Base-by-base conservation (phyloP, 1,140 invertebrate species). In the Neodiprion pinetum region DNA sequence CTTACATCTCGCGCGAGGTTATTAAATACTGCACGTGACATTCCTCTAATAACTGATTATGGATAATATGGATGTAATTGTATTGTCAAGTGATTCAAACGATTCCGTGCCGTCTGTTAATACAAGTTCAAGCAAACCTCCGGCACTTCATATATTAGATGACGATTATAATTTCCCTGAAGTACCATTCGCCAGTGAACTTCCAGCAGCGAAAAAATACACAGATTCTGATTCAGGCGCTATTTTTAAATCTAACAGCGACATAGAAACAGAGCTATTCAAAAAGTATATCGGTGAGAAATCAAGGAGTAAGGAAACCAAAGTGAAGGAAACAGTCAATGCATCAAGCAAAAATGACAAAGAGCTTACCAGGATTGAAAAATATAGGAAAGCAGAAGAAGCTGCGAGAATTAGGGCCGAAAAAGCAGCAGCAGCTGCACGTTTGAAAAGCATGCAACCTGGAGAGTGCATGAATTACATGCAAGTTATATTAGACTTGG, bases 381-480 rank as follows among this genome's bases (percentile, higher is more conserved):
- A 73, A 70, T 69, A 77, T 61, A 71, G 73, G 77, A 77, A 86
- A 80, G 74, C 87, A 82, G 68, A 82, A 76, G 68, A 80, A 80
- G 12, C 80, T 72, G 49, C 81, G 78, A 79, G 80, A 76, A 75
- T 88, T 67, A 90, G 88, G 76, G 81, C 83, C 11, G 71, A 84
- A 17, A 88, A 85, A 78, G 21, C 78, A 68, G 79, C 86, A 23
- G 76, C 78, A 23, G 68, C 21, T 40, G 82, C 81, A 49, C 80
- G 80, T 49, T 77, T 78, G 12, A 84, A 84, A 67, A 85, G 82
- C 72, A 84, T 88, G 47, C 90, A 91, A 76, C 90, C 90, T 47
- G 90, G 90, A 21, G 89, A 92, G 77, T 90, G 90, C 74, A 85
- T 92, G 75, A 91, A 88, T 83, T 90, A 87, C 74, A 88, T 91